Base-by-base conservation (phyloP, 2,888 invertebrate genomes). In the Acrobasis suavella region DNA sequence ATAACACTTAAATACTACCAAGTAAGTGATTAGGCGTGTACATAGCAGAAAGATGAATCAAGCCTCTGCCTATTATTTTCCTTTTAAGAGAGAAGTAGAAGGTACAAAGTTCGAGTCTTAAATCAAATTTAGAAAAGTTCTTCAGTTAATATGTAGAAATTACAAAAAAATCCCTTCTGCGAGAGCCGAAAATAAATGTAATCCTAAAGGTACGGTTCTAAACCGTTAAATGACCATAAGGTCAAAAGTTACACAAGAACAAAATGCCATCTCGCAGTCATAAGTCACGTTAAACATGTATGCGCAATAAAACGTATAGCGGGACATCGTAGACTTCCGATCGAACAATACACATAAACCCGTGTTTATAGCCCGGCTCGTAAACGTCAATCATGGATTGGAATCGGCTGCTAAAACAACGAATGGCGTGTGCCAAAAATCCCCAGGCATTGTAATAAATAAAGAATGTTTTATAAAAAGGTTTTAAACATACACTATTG, bases 371-470 rank as follows among this genome's bases (percentile, higher is more conserved):
- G 55, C 55, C 42, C 9, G 17, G 14, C 8, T 42, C 56, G 56
- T 56, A 42, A 56, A 56, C 17, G 56, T 56, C 56, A 56, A 46
- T 56, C 56, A 42, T 22, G 32, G 32, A 42, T 56, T n/a, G 17
- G 56, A 5, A 42, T 42, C 16, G 56, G 42, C 52, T 42, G 39
- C 55, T 39, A 37, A 55, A n/a, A n/a, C n/a, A n/a, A 16, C 14
- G 16, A 16, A 55, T 37, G 5, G 16, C 37, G 37, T 37, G 38
- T 55, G 55, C 55, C 39, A 39, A 55, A 55, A 39, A 15, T 39
- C 15, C n/a, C 22, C 14, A 10, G 17, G 32, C 52, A 32, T 7
- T 32, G 32, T 14, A 32, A 32, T 8, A 8, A 7, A 5, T 7
- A 32, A 32, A 32, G 32, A 7, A 7, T 32, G 2, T 32, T 32